Evolutionary conservation across 2,113 vertebrate genomes (phyloP).

Genomic region (Scophthalmus maximus): DNA sequence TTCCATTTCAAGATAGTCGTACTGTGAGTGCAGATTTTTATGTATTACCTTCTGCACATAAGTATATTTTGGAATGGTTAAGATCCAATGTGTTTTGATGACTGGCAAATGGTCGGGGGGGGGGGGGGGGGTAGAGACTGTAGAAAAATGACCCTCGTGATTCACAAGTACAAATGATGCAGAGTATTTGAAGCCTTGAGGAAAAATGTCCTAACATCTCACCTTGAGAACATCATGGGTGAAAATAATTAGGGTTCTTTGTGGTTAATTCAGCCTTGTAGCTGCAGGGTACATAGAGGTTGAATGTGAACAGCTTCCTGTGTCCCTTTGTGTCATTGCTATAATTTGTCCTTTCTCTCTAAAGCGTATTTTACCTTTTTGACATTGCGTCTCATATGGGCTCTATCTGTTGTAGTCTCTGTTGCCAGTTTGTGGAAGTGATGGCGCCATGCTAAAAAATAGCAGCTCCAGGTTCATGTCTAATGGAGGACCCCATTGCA

Average conservation of each 20-base stretch:
- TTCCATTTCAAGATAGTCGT: background rate
- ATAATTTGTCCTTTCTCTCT: background rate
- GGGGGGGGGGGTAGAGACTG: no score
- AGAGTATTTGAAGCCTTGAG: background rate
- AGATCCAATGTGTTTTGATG: background rate
- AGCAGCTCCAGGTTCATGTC: constrained; percentile 66
- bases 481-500: constrained; percentile 73
- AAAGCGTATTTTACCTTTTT: constrained; percentile 9
- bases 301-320: constrained; percentile 8
- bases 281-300: constrained; percentile 3
- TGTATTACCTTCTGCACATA: background rate
- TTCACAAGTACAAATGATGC: background rate
- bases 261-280: background rate
- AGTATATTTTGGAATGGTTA: background rate
- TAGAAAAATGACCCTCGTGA: background rate
- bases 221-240: constrained; percentile 16
- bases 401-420: constrained; percentile 45
- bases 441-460: constrained; percentile 60
- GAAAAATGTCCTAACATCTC: constrained; percentile 8
- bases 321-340: background rate
- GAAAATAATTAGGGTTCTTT: constrained; percentile 18
- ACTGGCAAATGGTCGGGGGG: background rate
- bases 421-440: constrained; percentile 42
- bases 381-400: constrained; percentile 6
- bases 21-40: background rate